Evolutionary conservation across 1,140 invertebrate species (phyloP).

Genomic region (Dreissena rostriformis): DNA sequence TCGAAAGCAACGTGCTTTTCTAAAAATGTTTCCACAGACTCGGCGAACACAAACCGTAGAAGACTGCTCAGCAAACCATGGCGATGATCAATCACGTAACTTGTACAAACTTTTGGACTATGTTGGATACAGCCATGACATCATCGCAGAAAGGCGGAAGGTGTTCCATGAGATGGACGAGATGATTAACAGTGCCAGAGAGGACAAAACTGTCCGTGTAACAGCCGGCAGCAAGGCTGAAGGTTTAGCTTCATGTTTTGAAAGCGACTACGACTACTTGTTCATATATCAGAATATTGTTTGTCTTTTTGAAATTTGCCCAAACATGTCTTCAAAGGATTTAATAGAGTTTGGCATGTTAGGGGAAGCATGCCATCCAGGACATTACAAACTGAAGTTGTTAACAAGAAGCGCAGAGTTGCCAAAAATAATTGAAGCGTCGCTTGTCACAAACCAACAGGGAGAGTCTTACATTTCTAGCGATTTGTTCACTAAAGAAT

Average conservation of each 20-base stretch:
- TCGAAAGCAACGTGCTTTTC: no score
- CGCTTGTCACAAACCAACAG: neutral
- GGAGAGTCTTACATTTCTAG: neutral
- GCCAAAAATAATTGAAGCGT: neutral
- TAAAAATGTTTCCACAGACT: no score
- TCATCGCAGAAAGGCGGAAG: slow-evolving; percentile 3
- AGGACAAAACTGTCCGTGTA: neutral
- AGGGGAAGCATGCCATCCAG: slow-evolving; percentile 7
- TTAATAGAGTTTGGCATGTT: neutral
- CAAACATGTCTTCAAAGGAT: neutral
- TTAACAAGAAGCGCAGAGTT: no score
- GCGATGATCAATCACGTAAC: no score
- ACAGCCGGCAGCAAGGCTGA: slow-evolving; percentile 19
- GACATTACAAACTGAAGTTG: slow-evolving; percentile 2
- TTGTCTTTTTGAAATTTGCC: neutral
- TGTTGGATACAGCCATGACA: slow-evolving; percentile 11
- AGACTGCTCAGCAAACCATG: neutral
- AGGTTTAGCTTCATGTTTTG: slow-evolving; percentile 13
- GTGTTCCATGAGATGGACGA: neutral
- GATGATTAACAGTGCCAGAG: neutral
- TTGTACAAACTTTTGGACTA: neutral
- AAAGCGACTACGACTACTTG: slow-evolving; percentile 12
- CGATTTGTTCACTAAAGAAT: slow-evolving; percentile 17
- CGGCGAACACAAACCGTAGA: neutral
- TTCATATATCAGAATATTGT: neutral